Percentiles rank a stretch among this genome's conserved stretches.
These are phyloP conservation scores for Saturnia japonica DNA, from an alignment of 2,888 invertebrate genomes.

Conservation along the genomic window DNA sequence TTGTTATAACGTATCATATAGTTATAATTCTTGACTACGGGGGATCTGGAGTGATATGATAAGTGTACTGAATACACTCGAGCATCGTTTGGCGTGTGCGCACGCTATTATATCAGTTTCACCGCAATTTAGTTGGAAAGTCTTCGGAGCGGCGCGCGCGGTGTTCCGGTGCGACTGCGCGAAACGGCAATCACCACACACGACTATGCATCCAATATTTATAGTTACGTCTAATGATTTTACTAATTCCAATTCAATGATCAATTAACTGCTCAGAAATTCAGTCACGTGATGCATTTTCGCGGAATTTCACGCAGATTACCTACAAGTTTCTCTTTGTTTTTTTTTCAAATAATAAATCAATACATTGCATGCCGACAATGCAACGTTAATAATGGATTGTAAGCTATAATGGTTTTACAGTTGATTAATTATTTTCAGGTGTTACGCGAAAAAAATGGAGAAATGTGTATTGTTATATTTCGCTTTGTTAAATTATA, in stretches of 20 bases:
- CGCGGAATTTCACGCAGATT: constrained; percentile 40
- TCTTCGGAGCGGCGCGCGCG: constrained; percentile 35
- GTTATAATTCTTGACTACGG: constrained; percentile 4
- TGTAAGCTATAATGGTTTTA: constrained; percentile 26
- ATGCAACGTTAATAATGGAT: constrained; percentile 21
- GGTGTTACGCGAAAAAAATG: constrained; percentile 34
- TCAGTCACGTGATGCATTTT: constrained; percentile 53
- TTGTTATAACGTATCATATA: not conserved
- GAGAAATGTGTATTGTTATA: constrained; percentile 33
- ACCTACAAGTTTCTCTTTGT: constrained; percentile 30
- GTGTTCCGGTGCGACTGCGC: constrained; percentile 56
- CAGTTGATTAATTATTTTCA: constrained; percentile 36
- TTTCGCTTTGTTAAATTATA: not conserved
- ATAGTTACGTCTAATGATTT: constrained; percentile 55
- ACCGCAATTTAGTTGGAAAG: constrained; percentile 73
- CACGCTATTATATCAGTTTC: constrained; percentile 67
- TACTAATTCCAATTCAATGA: constrained; percentile 60
- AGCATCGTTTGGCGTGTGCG: constrained; percentile 51
- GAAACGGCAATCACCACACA: constrained; percentile 62
- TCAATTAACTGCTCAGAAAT: constrained; percentile 51
- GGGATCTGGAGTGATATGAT: not conserved
- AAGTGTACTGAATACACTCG: constrained; percentile 21
- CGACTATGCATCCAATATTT: constrained; percentile 70
- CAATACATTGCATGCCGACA: constrained; percentile 24
- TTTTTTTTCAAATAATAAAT: constrained; percentile 38